Percentiles rank a stretch among this genome's conserved stretches.
These are phyloP conservation scores for Trididemnum miniatum DNA, from an alignment of 23 tunicate genomes.

Conservation along the genomic window DNA sequence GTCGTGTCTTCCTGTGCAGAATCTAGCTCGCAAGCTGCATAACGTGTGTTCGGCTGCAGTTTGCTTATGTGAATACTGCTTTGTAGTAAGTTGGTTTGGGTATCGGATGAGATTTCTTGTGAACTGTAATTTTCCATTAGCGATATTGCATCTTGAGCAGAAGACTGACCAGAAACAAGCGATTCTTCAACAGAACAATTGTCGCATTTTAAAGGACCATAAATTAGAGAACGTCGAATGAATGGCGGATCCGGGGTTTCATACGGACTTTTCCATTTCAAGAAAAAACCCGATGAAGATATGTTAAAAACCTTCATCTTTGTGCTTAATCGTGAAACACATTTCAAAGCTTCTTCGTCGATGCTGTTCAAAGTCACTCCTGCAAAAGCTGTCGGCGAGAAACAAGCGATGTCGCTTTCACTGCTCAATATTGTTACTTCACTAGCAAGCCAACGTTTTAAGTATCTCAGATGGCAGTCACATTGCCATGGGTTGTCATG, in stretches of 20 bases:
- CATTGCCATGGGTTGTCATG: conserved; percentile 83
- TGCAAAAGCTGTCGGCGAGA: conserved; percentile 45
- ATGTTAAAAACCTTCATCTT: conserved; percentile 1
- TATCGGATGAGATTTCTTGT: background rate
- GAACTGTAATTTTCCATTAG: conserved; percentile 23
- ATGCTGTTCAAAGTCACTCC: conserved; percentile 65
- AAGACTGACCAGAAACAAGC: background rate
- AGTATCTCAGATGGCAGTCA: conserved; percentile 56
- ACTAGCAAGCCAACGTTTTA: conserved; percentile 63
- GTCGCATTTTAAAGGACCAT: conserved; percentile 64
- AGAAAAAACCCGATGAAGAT: background rate
- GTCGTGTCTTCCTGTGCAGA: conserved; percentile 45
- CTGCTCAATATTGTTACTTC: conserved; percentile 24
- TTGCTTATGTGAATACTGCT: conserved; percentile 26
- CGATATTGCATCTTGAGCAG: background rate
- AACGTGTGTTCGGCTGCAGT: conserved; percentile 41
- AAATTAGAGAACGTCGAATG: conserved; percentile 34
- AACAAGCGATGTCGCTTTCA: conserved; percentile 46
- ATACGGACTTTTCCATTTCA: conserved; percentile 34
- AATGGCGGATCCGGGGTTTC: conserved; percentile 42
- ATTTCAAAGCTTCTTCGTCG: conserved; percentile 62
- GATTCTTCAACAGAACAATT: conserved; percentile 40
- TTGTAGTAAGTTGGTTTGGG: background rate
- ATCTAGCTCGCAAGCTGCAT: conserved; percentile 58
- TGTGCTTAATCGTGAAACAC: conserved; percentile 7